Evolutionary conservation across 2,888 invertebrate species (phyloP).

Genomic region (Nymphalis polychloros): DNA sequence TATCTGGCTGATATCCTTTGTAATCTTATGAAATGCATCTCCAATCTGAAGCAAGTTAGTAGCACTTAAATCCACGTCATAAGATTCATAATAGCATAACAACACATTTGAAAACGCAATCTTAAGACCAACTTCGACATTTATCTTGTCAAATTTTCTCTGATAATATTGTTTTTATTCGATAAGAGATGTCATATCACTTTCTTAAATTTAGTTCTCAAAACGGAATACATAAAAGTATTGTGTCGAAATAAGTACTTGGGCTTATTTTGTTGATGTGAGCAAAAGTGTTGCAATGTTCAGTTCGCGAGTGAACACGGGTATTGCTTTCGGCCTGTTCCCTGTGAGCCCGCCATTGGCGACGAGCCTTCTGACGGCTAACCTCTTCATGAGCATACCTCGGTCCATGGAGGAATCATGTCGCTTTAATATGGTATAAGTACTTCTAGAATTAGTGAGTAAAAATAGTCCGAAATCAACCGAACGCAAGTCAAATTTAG

Average conservation of each 20-base stretch:
- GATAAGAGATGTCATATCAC: slow-evolving; percentile 8
- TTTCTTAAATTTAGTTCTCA: background rate
- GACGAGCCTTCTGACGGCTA: slow-evolving; percentile 31
- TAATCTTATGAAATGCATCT: too few relatives aligned
- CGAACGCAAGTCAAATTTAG: too few relatives aligned
- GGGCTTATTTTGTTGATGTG: background rate
- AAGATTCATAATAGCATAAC: background rate
- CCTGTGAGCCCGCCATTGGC: slow-evolving; percentile 34
- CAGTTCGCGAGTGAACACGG: slow-evolving; percentile 8
- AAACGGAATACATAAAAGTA: background rate
- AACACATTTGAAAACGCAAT: background rate
- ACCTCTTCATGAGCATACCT: slow-evolving; percentile 32
- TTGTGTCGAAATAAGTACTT: background rate
- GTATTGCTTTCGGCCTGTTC: slow-evolving; percentile 28
- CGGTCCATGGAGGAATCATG: slow-evolving; percentile 27
- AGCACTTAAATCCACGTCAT: background rate
- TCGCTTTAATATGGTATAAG: slow-evolving; percentile 10
- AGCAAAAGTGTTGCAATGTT: background rate
- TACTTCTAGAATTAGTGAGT: background rate
- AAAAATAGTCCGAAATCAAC: background rate
- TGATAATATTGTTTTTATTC: slow-evolving; percentile 13
- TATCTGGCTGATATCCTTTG: too few relatives aligned
- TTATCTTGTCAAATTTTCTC: slow-evolving; percentile 2
- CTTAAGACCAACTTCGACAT: slow-evolving; percentile 6
- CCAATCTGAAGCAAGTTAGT: too few relatives aligned